phyloP scores from a whole-genome alignment of 2,113 vertebrate genomes.

The Cettia cetti region DNA sequence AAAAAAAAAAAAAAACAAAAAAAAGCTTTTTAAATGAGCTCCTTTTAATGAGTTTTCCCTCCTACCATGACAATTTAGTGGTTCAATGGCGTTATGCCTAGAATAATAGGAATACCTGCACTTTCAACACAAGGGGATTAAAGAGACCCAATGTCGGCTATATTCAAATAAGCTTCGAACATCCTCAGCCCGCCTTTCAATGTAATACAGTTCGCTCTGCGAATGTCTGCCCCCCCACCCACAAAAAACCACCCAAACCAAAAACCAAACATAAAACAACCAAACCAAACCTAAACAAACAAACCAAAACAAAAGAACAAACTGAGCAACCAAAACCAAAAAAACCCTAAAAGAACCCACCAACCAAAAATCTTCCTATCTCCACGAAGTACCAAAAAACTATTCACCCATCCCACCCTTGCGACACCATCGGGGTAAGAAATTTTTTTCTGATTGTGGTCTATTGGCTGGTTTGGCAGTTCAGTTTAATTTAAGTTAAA shows the following conservation, averaged over 20 bases:
- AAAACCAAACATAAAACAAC: not conserved
- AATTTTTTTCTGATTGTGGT: not conserved
- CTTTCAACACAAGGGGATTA: constrained; percentile 20
- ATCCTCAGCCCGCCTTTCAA: not conserved
- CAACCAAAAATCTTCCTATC: too few species aligned
- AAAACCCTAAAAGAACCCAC: too few species aligned
- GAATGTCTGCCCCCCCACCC: rapidly evolving
- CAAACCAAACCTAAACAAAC: not conserved
- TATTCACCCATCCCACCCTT: not conserved
- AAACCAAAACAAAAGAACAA: not conserved
- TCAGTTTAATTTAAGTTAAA: not conserved
- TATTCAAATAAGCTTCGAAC: not conserved
- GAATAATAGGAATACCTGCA: constrained; percentile 21
- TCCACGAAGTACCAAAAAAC: not conserved
- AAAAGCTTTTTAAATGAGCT: not conserved
- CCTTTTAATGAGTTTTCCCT: not conserved
- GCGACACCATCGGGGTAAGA: not conserved
- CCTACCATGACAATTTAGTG: not conserved
- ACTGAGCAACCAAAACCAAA: too few species aligned
- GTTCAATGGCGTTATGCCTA: not conserved
- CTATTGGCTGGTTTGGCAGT: not conserved
- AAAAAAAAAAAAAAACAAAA: not conserved
- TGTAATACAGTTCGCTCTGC: not conserved
- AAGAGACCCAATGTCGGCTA: not conserved
- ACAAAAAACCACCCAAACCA: rapidly evolving